Base-by-base conservation (phyloP, 1,140 invertebrate species). In the Ostrea edulis region DNA sequence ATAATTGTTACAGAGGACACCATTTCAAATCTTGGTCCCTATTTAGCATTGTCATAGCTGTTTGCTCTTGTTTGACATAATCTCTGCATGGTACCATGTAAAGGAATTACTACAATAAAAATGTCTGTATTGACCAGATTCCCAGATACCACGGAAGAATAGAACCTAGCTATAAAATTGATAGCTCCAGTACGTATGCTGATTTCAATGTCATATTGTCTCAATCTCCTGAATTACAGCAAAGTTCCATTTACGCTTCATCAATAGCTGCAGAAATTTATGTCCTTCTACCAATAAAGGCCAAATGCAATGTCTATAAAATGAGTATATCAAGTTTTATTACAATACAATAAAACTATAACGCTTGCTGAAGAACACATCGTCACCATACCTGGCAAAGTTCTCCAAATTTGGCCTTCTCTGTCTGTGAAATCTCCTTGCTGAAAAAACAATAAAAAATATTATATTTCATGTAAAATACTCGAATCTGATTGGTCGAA, bases 361-460 rank as follows among this genome's bases (percentile, higher is more conserved):
- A 44, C 58, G n/a, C 58, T 62, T 62, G n/a, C 17, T 62, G n/a
- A 62, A n/a, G 7, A 7, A 62, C 58, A 62, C 17, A 62, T 20
- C 7, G 7, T 62, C 5, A 17, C 25, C 14, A 52, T 89, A 93
- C 93, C 92, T 94, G 93, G 88, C 92, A 93, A 22, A 92, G 77
- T 88, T 94, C 92, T 85, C 93, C 93, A 92, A 93, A 94, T 84
- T 93, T 92, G n/a, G 93, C 92, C 88, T 94, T 94, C 35, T 93
- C 93, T 85, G 90, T 90, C 71, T 93, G 93, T 25, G 91, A 88
- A 52, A 92, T 93, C 25, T 92, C 92, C 44, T 90, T 90, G 65
- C 93, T 93, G 90, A 68, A 90, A 92, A 29, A 86, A 87, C 84
- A 52, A 87, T 44, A 2, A 84, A 88, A 58, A 8, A 20, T n/a